Evolutionary conservation across 2,113 vertebrate species (phyloP), one percentile per base, ranked within the genome.

Genomic region (Dromaius novaehollandiae): DNA sequence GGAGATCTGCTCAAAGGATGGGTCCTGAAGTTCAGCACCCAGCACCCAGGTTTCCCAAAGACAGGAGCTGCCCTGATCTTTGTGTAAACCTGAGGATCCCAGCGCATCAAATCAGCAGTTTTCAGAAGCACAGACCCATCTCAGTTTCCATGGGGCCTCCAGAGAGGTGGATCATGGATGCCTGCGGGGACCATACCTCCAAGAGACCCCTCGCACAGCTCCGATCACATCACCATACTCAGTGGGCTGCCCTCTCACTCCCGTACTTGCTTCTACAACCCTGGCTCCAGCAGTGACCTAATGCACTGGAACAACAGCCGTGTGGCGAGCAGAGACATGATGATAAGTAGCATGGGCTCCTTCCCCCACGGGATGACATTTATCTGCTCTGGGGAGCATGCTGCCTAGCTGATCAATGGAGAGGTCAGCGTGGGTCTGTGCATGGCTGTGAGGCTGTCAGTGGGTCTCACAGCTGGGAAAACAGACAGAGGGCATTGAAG

Each of bases 341-440:
- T 82, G 13, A 13, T 79, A 3, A 1, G 0, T 30, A 74, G 19
- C 70, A 73, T 6, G 42, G 34, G 6, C 2, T 76, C 5, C 36
- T 79, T 46, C 40, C 53, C 7, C 38, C 4, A 3, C 36, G 11
- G 21, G 46, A 13, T 51, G 32, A 4, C 11, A 80, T 77, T 86
- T 48, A 5, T 55, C 21, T n/a, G 22, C 70, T 38, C n/a, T 82
- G 36, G n/a, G 22, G 28, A 69, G 25, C 0, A 0, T 20, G n/a
- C 21, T 76, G 82, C 25, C 25, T 28, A 36, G 48, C n/a, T 73
- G 38, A 25, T 51, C 34, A 9, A 30, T 42, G 32, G 3, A 34
- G 4, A 64, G 3, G 2, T 21, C 74, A 30, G 8, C 56, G 58
- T 7, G 12, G 9, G 38, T 66, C 36, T 1, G 0, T 2, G 1